Evolutionary conservation across 2,888 invertebrate genomes (phyloP), one percentile per base, ranked within the genome.

Genomic region (Neria commutata): DNA sequence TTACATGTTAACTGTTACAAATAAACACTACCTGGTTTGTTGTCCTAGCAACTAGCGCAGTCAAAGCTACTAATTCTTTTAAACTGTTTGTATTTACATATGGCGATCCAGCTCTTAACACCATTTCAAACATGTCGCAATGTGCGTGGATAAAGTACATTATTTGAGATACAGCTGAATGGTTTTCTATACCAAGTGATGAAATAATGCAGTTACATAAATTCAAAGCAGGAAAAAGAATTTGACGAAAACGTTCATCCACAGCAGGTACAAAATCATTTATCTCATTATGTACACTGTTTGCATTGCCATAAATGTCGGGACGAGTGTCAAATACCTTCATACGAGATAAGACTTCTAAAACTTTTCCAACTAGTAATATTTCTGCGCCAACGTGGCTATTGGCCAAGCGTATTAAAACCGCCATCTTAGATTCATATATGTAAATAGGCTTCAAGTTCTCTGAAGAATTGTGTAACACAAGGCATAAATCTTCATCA

Each of bases 401-500:
- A 6, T 87, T 85, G 0, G 91, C 89, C 69, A 93, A 84, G 72
- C 90, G 86, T 53, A 88, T 85, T 17, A 94, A 84, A 66, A 92
- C 85, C 34, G 91, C 87, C 89, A 95, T 89, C 83, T 93, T 92
- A 0, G 94, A 90, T 79, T 94, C 92, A 81, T 93, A 95, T 16
- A 94, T 87, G 83, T 93, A 95, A 1, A 95, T 81, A 0, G 90
- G 88, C 56, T 91, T 87, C 45, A 95, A 84, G 2, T 88, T 88
- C 50, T 86, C 86, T 0, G 89, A 88, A 64, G 84, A 85, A 14
- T 86, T 86, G 68, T 89, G 88, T 46, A 92, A 73, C n/a, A 89
- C 85, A 75, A 84, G 75, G 8, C 78, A 77, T 5, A 94, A 79
- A 19, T 88, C 86, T 47, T 86, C 86, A 73, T 95, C 91, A 33